A percentile compares a stretch with the other conserved stretches of the same genome.
Evolutionary conservation across 2,113 vertebrate genomes (phyloP).

Genomic region (Plecturocebus donacophilus): DNA sequence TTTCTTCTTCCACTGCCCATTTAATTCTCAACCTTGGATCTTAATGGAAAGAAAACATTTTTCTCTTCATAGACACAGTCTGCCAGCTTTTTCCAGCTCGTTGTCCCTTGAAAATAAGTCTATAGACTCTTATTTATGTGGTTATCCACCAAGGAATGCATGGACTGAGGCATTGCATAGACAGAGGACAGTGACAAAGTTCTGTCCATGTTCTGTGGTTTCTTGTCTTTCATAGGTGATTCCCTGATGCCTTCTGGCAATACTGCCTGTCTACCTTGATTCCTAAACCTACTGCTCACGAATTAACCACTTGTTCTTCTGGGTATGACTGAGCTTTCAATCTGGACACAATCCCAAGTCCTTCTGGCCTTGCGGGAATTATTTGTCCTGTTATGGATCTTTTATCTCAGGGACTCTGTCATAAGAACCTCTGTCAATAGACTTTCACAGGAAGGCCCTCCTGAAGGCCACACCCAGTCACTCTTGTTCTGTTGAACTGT

Average conservation of each 20-base stretch:
- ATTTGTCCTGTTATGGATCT: not conserved
- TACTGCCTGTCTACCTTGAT: rapidly evolving
- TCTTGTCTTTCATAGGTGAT: rapidly evolving
- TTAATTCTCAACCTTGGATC: not conserved
- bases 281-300: not conserved
- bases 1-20: not conserved
- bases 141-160: not conserved
- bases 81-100: not conserved
- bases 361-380: not conserved
- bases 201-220: rapidly evolving
- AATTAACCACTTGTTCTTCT: not conserved
- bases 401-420: rapidly evolving
- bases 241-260: not conserved
- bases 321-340: not conserved
- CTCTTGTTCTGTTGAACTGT: not conserved
- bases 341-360: not conserved
- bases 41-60: rapidly evolving
- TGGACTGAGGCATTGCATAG: rapidly evolving
- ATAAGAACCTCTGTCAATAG: too few species aligned
- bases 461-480: not conserved
- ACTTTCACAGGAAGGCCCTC: not conserved
- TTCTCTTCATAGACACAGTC: not conserved
- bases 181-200: not conserved
- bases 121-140: not conserved
- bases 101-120: not conserved